Base-by-base conservation (phyloP, 53 echinoderm and acorn worm species). In the Arbacia lixula region DNA sequence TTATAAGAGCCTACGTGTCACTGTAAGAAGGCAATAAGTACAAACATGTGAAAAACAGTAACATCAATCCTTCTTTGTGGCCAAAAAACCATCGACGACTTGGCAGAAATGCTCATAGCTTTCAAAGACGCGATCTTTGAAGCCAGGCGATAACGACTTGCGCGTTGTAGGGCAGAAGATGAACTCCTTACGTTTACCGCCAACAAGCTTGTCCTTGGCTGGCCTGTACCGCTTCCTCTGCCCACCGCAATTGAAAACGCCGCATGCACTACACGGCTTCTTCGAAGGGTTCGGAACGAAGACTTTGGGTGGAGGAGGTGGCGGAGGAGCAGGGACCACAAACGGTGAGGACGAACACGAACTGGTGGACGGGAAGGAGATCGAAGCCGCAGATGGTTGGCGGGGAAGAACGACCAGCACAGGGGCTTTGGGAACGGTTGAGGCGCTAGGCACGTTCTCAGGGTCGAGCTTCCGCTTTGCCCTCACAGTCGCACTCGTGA, bases 371-470 rank as follows among this genome's bases (percentile, higher is more conserved):
- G 64, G 1, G 32, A 38, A 0, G 12, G 54, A 51, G 55, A 52
- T 29, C 21, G 76, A 76, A 19, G 76, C 31, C 30, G 55, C 30
- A n/a, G n/a, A n/a, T n/a, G 76, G 72, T 16, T 72, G 72, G 36
- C 8, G 1, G 5, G 53, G 31, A 9, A 8, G 36, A 11, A 64
- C 34, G 5, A 64, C 34, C 51, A 72, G 50, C 12, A 72, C 51
- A 49, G 72, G 72, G 49, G 72, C 72, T 35, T 72, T 72, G 46
- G 72, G 72, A 12, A 72, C 39, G 26, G 72, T 43, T 12, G 72
- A 43, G 28, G 72, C 22, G 46, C 29, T 43, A 22, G 72, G 50
- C 46, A 27, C 36, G 29, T 50, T 35, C 36, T 72, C 49, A 64
- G 49, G 51, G 25, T 54, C 76, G 5, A 76, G 36, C 56, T 76